These are phyloP conservation scores for Sardina pilchardus DNA, from an alignment of 2,113 vertebrate species.

Conservation along the genomic window DNA sequence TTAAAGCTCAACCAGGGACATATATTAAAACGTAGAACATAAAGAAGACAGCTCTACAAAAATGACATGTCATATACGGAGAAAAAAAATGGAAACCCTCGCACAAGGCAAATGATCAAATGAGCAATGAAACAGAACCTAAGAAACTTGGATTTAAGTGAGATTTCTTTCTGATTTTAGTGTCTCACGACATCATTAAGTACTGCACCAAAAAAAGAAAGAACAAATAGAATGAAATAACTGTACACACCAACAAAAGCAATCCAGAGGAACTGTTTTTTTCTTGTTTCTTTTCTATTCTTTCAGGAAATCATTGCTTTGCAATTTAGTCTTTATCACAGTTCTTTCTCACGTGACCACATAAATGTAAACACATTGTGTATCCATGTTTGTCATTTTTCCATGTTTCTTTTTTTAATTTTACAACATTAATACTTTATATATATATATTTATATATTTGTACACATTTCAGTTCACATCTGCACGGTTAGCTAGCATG, in stretches of 20 bases:
- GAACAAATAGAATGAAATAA: slow-evolving; percentile 55
- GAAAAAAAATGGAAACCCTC: slow-evolving; percentile 63
- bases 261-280: slow-evolving; percentile 67
- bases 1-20: slow-evolving; percentile 92
- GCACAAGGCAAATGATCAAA: slow-evolving; percentile 82
- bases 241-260: slow-evolving; percentile 78
- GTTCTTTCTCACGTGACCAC: slow-evolving; percentile 84
- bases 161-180: slow-evolving; percentile 94
- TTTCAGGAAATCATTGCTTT: slow-evolving; percentile 87
- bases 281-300: slow-evolving; percentile 57
- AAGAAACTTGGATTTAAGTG: slow-evolving; percentile 78
- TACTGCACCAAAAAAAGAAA: slow-evolving; percentile 76
- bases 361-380: slow-evolving; percentile 96
- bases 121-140: slow-evolving; percentile 70
- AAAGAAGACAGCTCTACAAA: slow-evolving; percentile 79
- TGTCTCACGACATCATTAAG: slow-evolving; percentile 99
- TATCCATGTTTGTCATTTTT: slow-evolving; percentile 49
- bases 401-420: slow-evolving; percentile 65
- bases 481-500: slow-evolving; percentile 85
- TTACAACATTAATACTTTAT: slow-evolving; percentile 91
- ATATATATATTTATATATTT: slow-evolving; percentile 72
- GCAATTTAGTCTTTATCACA: slow-evolving; percentile 79
- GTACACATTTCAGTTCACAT: slow-evolving; percentile 82
- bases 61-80: slow-evolving; percentile 56
- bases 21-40: slow-evolving; percentile 88